Evolutionary conservation across 2,888 invertebrate genomes (phyloP).

Genomic region (Odontothrips loti): DNA sequence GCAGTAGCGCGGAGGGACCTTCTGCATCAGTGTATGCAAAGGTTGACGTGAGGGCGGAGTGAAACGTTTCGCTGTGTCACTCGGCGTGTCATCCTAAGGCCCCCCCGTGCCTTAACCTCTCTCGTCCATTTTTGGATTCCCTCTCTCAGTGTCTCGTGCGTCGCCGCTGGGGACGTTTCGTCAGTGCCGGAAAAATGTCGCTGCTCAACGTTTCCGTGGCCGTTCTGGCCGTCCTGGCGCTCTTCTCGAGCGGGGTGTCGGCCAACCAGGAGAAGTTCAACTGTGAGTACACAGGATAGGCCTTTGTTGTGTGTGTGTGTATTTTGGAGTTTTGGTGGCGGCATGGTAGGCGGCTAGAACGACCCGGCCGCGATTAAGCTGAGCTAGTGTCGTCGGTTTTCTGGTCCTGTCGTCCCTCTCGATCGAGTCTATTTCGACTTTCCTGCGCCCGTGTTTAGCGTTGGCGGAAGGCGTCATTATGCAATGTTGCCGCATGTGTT

Average conservation of each 20-base stretch:
- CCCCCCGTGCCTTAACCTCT: neutral
- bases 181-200: slow-evolving; percentile 24
- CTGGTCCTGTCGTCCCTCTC: neutral
- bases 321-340: neutral
- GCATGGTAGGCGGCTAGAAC: neutral
- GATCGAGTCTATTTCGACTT: no score
- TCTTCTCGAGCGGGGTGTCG: slow-evolving; percentile 9
- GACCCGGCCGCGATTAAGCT: no score
- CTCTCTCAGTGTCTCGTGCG: slow-evolving; percentile 19
- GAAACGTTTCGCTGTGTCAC: slow-evolving; percentile 5
- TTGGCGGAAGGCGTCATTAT: no score
- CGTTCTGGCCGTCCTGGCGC: slow-evolving; percentile 30
- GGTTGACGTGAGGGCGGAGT: slow-evolving; percentile 51
- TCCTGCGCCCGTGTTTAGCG: no score
- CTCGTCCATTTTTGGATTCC: neutral
- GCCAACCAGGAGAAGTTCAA: slow-evolving; percentile 17
- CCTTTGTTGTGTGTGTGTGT: slow-evolving; percentile 28
- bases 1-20: slow-evolving; percentile 50
- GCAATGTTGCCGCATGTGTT: no score
- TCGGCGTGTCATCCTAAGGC: neutral
- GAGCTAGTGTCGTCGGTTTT: neutral
- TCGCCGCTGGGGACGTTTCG: slow-evolving; percentile 23
- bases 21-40: slow-evolving; percentile 92
- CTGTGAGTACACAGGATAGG: neutral
- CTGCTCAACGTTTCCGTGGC: slow-evolving; percentile 8